phyloP scores from a whole-genome alignment of 1,140 invertebrate genomes.

The Drosophila asahinai region DNA sequence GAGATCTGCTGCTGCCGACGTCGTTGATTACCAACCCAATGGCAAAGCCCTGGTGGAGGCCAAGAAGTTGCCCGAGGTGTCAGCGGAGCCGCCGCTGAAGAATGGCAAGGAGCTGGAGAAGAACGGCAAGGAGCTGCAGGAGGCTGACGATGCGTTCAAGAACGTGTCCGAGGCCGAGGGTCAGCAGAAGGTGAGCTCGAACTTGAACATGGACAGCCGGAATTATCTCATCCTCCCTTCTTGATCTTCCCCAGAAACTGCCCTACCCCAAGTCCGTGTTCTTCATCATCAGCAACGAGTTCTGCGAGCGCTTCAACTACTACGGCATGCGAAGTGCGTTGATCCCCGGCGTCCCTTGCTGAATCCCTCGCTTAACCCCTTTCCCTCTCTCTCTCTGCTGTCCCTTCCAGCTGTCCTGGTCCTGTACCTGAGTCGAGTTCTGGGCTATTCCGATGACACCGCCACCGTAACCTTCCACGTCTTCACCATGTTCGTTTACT shows the following conservation, averaged over 20 bases:
- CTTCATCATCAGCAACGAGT: conserved; percentile 98
- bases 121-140: conserved; percentile 46
- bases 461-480: conserved; percentile 92
- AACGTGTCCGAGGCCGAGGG: conserved; percentile 73
- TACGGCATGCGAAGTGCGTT: conserved; percentile 97
- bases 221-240: neutral
- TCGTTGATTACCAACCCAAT: conserved; percentile 25
- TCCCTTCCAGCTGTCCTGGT: conserved; percentile 89
- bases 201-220: too few relatives aligned
- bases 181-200: conserved; percentile 66
- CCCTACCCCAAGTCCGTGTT: conserved; percentile 95
- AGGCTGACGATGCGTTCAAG: conserved; percentile 34
- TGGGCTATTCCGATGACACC: conserved; percentile 88
- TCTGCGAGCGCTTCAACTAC: conserved; percentile 98
- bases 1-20: neutral
- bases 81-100: conserved; percentile 5
- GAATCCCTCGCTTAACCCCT: neutral
- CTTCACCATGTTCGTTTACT: conserved; percentile 93
- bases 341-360: neutral
- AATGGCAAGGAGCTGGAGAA: conserved; percentile 47
- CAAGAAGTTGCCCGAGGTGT: conserved; percentile 25
- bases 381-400: conserved; percentile 86
- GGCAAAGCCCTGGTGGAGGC: conserved; percentile 37
- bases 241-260: conserved; percentile 88
- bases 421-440: conserved; percentile 90